Base-by-base conservation (phyloP, 2,888 invertebrate species). In the Cartodere bifasciata region DNA sequence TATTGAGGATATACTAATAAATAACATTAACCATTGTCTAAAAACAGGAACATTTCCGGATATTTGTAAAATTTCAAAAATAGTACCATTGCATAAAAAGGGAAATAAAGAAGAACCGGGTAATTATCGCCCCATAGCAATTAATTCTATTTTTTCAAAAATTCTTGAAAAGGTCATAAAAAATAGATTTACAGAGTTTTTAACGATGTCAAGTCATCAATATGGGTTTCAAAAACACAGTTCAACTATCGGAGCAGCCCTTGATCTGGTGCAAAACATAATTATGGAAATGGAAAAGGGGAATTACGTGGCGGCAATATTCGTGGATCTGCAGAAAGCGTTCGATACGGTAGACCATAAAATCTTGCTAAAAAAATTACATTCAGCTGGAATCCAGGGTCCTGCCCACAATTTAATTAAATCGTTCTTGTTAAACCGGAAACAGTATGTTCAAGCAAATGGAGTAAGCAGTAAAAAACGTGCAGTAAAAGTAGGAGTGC, bases 371-470 rank as follows among this genome's bases (percentile, higher is more conserved):
- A 12, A 27, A 17, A 27, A 10, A 27, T 12, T 27, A 9, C 20
- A 10, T 10, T 4, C 3, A n/a, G 20, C 20, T 16, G 27, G 27
- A 12, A 17, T 17, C 16, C 27, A 17, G 5, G 16, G 27, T 17
- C 27, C 27, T 10, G 27, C 16, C 16, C 20, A 17, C 13, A 6
- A 27, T 13, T 15, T 27, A 16, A 16, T 16, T 12, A 27, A 26
- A 26, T 6, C 13, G 16, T 26, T 16, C 16, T 11, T 26, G 3
- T 9, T 17, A 17, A 17, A 12, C 3, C 11, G 27, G 13, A 12
- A 27, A n/a, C 26, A 26, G 26, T 27, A 27, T 16, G 9, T 17
- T 11, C 13, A 16, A 17, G 16, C 20, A 27, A 27, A 27, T 16
- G 27, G 27, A 2, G 20, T 12, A 16, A 14, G 13, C 16, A 27